These are phyloP conservation scores for Planiliza haematocheilus DNA, from an alignment of 2,113 vertebrate species.

Conservation along the genomic window DNA sequence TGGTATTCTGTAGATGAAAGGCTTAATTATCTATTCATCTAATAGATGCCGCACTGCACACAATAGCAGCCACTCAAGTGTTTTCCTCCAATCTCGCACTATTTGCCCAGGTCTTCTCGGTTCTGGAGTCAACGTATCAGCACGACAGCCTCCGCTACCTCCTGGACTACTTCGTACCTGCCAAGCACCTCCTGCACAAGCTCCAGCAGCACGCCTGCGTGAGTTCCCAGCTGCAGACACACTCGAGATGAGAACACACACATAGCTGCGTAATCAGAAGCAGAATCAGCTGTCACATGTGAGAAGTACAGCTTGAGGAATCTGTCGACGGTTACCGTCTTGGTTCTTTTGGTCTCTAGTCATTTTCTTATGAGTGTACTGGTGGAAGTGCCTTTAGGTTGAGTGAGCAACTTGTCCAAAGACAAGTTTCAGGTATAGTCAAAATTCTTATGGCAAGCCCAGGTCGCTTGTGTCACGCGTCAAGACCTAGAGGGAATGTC, in stretches of 20 bases:
- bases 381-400: neutral
- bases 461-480: neutral
- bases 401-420: neutral
- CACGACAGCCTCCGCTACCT: slow-evolving; percentile 93
- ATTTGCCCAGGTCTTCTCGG: slow-evolving; percentile 87
- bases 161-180: slow-evolving; percentile 92
- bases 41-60: neutral
- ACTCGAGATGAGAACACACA: slow-evolving; percentile 37
- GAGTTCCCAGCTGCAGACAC: slow-evolving; percentile 74
- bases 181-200: slow-evolving; percentile 92
- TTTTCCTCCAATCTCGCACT: neutral
- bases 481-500: neutral
- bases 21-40: neutral
- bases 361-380: neutral
- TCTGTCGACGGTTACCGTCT: slow-evolving; percentile 6
- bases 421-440: fast-evolving
- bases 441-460: neutral
- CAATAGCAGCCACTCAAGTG: neutral
- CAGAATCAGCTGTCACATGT: slow-evolving; percentile 28
- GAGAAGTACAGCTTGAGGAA: slow-evolving; percentile 13
- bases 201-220: slow-evolving; percentile 94
- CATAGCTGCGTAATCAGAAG: slow-evolving; percentile 44
- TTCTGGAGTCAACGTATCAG: slow-evolving; percentile 91
- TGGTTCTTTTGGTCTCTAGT: neutral
- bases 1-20: neutral